phyloP scores from a whole-genome alignment of 2,797 vertebrate genomes.

The Epinephelus malabaricus region DNA sequence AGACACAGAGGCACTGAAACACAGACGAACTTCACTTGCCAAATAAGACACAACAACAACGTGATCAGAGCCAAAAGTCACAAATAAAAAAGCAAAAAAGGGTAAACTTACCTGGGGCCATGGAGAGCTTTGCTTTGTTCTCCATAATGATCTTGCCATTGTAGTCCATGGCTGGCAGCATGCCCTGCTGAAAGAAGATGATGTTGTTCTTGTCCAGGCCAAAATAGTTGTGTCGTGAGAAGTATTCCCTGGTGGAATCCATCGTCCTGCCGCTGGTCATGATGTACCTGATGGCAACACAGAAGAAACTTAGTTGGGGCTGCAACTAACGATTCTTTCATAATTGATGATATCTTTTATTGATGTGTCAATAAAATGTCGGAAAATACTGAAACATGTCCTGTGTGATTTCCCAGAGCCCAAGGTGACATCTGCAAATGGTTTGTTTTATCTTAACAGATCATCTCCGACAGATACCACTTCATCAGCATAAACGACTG shows the following conservation, averaged over 20 bases:
- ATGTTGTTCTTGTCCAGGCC: conserved; percentile 91
- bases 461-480: too few relatives aligned
- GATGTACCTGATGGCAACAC: conserved; percentile 91
- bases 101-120: conserved; percentile 92
- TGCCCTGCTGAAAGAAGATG: conserved; percentile 97
- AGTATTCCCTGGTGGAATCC: conserved; percentile 93
- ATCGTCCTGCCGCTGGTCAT: conserved; percentile 98
- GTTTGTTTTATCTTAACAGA: too few relatives aligned
- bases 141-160: conserved; percentile 95
- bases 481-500: too few relatives aligned
- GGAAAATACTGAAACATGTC: too few relatives aligned
- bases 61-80: not conserved
- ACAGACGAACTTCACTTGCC: not conserved
- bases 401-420: too few relatives aligned
- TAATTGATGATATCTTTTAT: too few relatives aligned
- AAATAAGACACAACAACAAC: not conserved
- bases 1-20: conserved; percentile 23
- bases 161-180: conserved; percentile 96
- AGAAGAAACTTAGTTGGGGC: too few relatives aligned
- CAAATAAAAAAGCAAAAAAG: too few relatives aligned
- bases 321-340: too few relatives aligned
- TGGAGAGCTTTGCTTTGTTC: conserved; percentile 91
- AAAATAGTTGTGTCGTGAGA: conserved; percentile 90
- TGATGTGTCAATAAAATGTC: too few relatives aligned
- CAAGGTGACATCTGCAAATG: too few relatives aligned